These are phyloP conservation scores for Nyleta sp. DNA, from an alignment of 2,888 invertebrate genomes.

Conservation along the genomic window DNA sequence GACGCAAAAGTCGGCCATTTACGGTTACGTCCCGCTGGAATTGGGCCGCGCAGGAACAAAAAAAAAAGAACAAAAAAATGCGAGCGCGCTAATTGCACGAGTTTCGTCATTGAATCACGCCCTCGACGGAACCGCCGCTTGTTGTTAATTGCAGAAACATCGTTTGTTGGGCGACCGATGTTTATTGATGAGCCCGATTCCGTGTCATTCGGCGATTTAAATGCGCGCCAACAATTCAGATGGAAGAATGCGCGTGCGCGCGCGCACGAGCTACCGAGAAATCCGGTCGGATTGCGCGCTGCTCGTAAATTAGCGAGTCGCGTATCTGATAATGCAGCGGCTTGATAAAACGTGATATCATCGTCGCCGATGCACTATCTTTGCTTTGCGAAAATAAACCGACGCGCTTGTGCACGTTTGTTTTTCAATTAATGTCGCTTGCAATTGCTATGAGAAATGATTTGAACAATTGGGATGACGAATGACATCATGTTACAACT, in stretches of 20 bases:
- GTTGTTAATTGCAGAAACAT: conserved; percentile 18
- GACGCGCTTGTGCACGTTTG: not conserved
- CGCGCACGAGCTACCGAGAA: no score
- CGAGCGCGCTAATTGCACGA: conserved; percentile 1
- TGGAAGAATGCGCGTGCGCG: conserved; percentile 8
- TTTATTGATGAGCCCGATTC: conserved; percentile 27
- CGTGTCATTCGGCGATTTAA: conserved; percentile 17
- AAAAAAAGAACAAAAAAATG: not conserved
- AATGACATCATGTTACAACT: no score
- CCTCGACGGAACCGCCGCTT: not conserved
- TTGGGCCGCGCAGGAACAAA: not conserved
- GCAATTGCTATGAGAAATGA: not conserved
- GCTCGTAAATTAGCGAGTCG: conserved; percentile 40
- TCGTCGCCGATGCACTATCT: conserved; percentile 31
- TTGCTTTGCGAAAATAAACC: not conserved
- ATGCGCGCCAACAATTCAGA: conserved; percentile 32
- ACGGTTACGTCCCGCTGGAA: conserved; percentile 39
- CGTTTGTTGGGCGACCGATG: conserved; percentile 9
- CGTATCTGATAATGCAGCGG: conserved; percentile 39
- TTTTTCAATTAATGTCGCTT: conserved; percentile 1
- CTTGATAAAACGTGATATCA: conserved; percentile 49
- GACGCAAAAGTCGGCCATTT: conserved; percentile 57
- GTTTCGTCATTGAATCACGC: conserved; percentile 35
- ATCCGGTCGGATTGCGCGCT: conserved; percentile 22
- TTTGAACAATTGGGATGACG: no score